Evolutionary conservation across 2,888 invertebrate genomes (phyloP).

Genomic region (Heteromyza rotundicornis): DNA sequence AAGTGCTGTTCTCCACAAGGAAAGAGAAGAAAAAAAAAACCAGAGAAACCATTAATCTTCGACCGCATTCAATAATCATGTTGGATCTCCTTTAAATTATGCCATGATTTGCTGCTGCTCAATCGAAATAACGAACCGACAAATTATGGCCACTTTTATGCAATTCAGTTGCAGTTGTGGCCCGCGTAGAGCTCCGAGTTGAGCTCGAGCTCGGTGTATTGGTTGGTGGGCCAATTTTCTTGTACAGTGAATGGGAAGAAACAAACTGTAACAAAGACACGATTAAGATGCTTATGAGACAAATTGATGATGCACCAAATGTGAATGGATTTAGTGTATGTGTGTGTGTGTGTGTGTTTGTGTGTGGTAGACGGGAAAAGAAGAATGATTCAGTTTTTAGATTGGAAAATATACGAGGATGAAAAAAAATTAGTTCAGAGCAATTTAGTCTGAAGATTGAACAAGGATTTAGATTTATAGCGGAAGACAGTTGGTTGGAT

Average conservation of each 20-base stretch:
- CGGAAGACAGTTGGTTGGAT: too few species aligned
- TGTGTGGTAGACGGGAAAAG: too few species aligned
- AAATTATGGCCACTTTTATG: slow-evolving; percentile 27
- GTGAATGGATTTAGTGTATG: background rate
- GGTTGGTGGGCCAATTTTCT: background rate
- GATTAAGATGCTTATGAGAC: slow-evolving; percentile 1
- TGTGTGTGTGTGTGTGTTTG: too few species aligned
- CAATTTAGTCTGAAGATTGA: too few species aligned
- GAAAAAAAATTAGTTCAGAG: too few species aligned
- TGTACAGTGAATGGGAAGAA: background rate
- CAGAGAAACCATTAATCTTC: slow-evolving; percentile 48
- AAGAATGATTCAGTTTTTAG: too few species aligned
- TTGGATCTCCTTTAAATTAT: slow-evolving; percentile 24
- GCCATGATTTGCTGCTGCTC: slow-evolving; percentile 24
- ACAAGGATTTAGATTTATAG: too few species aligned
- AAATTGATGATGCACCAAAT: background rate
- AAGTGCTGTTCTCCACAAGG: background rate
- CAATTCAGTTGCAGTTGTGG: slow-evolving; percentile 6
- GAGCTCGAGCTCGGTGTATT: background rate
- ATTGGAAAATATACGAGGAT: too few species aligned
- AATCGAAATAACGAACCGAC: slow-evolving; percentile 27
- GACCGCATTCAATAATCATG: slow-evolving; percentile 55
- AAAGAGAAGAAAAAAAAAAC: background rate
- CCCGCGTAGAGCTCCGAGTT: background rate
- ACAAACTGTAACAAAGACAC: background rate